Evolutionary conservation across 2,113 vertebrate genomes (phyloP), one percentile per base, ranked within the genome.

Genomic region (Gopherus evgoodei): DNA sequence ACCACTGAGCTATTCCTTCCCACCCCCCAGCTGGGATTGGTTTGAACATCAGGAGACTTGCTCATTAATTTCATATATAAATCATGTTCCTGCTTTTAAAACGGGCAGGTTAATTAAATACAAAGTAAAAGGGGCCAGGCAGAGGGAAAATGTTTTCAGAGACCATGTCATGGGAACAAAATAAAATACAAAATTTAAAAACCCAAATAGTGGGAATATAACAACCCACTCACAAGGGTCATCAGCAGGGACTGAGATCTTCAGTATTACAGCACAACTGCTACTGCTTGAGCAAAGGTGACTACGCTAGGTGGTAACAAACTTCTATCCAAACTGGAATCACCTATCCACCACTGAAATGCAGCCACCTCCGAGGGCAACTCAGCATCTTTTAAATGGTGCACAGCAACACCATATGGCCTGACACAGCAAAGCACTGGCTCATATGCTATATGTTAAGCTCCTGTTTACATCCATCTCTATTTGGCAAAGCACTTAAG

Each of bases 31-130:
- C 82, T 82, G 84, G 56, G 52, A 95, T 85, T 84, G 86, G 81
- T 92, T 96, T 83, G 91, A 44, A 81, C 87, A 88, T 95, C 93
- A 96, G 88, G 75, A 91, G 93, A 97, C 93, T 91, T 96, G 78
- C 83, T 96, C 92, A 95, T 97, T 96, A 97, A 97, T 94, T 95
- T 95, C 2, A 91, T 81, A 94, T 94, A 94, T 97, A 97, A 97
- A 97, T 97, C 92, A 96, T 52, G 24, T 78, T 91, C 38, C 85
- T 95, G 85, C 75, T 96, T 98, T 95, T 97, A 95, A 97, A 95
- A 89, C 59, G 50, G 88, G 85, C 96, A 96, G 94, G 92, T 92
- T 87, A 96, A 92, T 91, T 97, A 95, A 98, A 88, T 83, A 93
- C 90, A 88, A 44, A 49, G 87, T 95, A 96, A 97, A 96, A 96